Base-by-base conservation (phyloP, 2,113 vertebrate genomes). In the Crotalus viridis region DNA sequence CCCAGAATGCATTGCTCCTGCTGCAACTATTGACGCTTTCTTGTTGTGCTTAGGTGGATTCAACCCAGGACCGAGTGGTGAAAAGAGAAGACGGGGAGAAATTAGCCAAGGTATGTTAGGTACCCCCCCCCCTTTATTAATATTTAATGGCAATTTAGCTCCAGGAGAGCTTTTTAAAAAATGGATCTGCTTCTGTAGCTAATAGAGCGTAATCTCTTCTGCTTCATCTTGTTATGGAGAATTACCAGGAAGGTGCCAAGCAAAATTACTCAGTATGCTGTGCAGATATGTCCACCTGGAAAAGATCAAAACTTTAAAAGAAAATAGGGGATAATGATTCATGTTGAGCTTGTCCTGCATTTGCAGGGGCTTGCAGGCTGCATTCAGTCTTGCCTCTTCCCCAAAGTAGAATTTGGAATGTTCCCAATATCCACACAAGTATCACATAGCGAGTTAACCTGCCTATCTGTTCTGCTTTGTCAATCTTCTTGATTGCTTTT, bases 31-130 rank as follows among this genome's bases (percentile, higher is more conserved):
- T 55, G 52, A 43, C 28, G 7, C 22, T 43, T 89, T 92, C 0
- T 85, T 81, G 2, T 54, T 0, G 61, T 85, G 8, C 22, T 15
- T 94, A 99, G 99, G 98, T 99, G 93, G 99, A 99, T 93, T 98
- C 98, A n/a, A 96, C 98, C 89, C 99, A 99, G 89, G 98, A 99
- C 87, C 97, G 98, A 64, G 98, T 97, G 95, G 98, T 99, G 94
- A 99, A 98, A 95, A 98, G 98, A 94, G 99, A 99, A 96, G 99
- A 99, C 0, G 99, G 98, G 2, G 99, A 99, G 96, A 98, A 98
- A 92, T 96, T 99, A 57, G 99, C 99, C 91, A 99, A 99, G 98
- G 99, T 99, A 95, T 61, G 94, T 86, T 74, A 85, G 13, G 2
- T 9, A 0, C 5, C 46, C 5, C 4, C 2, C 15, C 15, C 46